These are phyloP conservation scores for Gymnocheta viridis DNA, from an alignment of 2,888 invertebrate species.

Conservation along the genomic window DNA sequence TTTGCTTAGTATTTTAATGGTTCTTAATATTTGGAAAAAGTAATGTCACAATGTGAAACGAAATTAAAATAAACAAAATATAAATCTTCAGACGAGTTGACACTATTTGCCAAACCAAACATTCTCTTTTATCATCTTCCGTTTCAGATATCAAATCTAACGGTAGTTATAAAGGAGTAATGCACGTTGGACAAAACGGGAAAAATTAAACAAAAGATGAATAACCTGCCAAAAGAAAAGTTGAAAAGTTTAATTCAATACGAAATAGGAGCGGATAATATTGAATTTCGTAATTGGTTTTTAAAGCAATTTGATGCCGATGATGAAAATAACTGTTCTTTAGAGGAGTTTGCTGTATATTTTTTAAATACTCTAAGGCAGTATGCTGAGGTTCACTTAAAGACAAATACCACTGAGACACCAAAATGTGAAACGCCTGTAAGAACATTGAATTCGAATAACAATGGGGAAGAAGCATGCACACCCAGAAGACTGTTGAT, in stretches of 20 bases:
- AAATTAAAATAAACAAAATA: constrained; percentile 11
- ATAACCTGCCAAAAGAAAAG: constrained; percentile 55
- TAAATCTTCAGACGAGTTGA: constrained; percentile 41
- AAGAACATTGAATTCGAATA: constrained; percentile 31
- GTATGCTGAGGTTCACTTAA: constrained; percentile 83
- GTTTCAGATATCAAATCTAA: constrained; percentile 65
- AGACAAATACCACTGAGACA: constrained; percentile 72
- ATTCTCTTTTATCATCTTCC: constrained; percentile 68
- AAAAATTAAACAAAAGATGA: constrained; percentile 83
- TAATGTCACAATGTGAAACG: constrained; percentile 18
- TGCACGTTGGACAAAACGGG: constrained; percentile 24
- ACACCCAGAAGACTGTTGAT: background rate
- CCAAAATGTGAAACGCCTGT: constrained; percentile 74
- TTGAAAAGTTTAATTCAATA: constrained; percentile 52
- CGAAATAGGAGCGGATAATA: background rate
- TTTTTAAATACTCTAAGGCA: constrained; percentile 84
- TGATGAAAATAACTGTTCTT: constrained; percentile 65
- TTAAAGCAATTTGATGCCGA: constrained; percentile 70
- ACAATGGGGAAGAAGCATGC: background rate
- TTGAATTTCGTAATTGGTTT: constrained; percentile 73
- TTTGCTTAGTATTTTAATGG: background rate
- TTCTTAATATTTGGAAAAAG: background rate
- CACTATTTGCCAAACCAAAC: constrained; percentile 65
- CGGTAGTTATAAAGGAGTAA: constrained; percentile 64
- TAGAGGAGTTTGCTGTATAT: constrained; percentile 84